Percentiles rank a stretch among this genome's conserved stretches.
Conservation (phyloP, 2,888 invertebrate species). For the Agriopis leucophaearia region DNA sequence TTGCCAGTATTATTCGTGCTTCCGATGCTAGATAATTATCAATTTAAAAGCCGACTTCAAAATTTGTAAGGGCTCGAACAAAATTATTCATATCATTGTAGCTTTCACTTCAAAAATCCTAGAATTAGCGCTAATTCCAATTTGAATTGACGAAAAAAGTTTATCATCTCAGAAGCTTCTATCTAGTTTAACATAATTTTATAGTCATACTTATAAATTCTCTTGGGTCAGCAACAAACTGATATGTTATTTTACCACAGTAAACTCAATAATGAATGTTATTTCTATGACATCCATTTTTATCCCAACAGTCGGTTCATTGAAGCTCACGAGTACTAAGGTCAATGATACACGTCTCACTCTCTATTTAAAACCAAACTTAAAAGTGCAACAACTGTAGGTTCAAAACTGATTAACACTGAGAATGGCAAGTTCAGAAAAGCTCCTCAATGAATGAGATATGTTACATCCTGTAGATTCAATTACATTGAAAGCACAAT, state of each 20-base stretch:
- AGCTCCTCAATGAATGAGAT: slow-evolving; percentile 77
- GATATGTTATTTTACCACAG: background rate
- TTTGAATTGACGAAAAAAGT: too few species aligned
- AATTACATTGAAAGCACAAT: slow-evolving; percentile 76
- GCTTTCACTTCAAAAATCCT: too few species aligned
- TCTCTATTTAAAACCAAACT: slow-evolving; percentile 47
- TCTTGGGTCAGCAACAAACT: background rate
- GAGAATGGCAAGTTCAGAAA: slow-evolving; percentile 63
- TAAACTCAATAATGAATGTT: slow-evolving; percentile 49
- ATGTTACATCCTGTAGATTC: slow-evolving; percentile 81
- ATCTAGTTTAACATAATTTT: too few species aligned
- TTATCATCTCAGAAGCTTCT: too few species aligned
- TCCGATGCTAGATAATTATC: background rate
- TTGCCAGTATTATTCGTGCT: too few species aligned
- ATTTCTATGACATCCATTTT: slow-evolving; percentile 48
- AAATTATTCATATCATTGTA: too few species aligned
- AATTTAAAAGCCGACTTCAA: too few species aligned
- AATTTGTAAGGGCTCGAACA: too few species aligned
- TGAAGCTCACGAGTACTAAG: slow-evolving; percentile 63
- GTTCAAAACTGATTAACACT: slow-evolving; percentile 45
- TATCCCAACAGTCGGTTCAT: slow-evolving; percentile 56
- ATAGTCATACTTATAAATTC: background rate
- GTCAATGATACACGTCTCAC: slow-evolving; percentile 62
- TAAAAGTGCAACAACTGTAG: slow-evolving; percentile 45
- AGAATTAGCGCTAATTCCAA: too few species aligned